These are phyloP conservation scores for Oceanodroma tethys DNA, from an alignment of 2,113 vertebrate genomes.

Conservation along the genomic window DNA sequence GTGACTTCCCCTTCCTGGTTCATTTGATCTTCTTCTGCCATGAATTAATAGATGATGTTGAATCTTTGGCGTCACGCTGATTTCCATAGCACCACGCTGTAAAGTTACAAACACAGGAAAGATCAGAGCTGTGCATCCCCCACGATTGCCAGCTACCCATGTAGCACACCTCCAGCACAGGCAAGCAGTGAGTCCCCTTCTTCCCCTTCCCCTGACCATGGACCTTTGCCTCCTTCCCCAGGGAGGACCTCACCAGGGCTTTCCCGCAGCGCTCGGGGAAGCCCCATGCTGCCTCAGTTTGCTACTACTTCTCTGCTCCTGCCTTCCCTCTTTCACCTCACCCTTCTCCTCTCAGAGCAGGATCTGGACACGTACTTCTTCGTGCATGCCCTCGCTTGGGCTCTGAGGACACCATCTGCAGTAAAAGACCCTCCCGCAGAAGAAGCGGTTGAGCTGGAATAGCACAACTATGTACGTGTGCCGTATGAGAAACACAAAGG, in stretches of 20 bases:
- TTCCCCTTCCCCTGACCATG: neutral
- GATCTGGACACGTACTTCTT: neutral
- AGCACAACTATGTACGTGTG: accelerated
- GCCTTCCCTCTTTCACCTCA: neutral
- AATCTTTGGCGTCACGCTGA: neutral
- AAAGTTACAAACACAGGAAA: neutral
- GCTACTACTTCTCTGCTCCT: neutral
- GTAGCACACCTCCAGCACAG: neutral
- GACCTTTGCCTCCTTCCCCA: neutral
- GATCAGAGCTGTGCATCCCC: neutral
- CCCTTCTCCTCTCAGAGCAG: neutral
- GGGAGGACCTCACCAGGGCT: neutral
- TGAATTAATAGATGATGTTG: neutral
- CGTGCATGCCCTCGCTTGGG: accelerated
- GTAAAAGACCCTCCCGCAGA: neutral
- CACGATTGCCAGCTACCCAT: neutral
- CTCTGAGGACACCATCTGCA: neutral
- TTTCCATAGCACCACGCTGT: accelerated
- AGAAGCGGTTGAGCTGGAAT: neutral
- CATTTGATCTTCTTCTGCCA: neutral
- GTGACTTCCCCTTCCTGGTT: neutral
- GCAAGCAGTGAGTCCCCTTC: neutral
- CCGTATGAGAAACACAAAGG: neutral
- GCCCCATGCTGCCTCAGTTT: too few relatives aligned
- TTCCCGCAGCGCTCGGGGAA: neutral